Evolutionary conservation across 2,113 vertebrate species (phyloP).

Genomic region (Tympanuchus pallidicinctus): DNA sequence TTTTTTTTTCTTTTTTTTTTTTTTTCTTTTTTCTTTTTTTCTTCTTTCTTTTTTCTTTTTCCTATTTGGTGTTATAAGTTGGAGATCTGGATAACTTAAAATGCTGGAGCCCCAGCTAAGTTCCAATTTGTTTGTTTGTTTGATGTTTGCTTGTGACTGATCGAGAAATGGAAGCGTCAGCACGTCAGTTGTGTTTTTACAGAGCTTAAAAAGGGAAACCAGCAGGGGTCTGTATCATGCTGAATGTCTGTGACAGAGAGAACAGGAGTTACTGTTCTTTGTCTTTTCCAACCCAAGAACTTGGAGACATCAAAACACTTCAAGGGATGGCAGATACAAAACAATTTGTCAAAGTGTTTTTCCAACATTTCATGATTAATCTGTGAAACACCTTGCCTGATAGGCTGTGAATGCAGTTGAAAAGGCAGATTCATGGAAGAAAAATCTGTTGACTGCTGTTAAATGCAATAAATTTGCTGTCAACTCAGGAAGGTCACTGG

Average conservation of each 20-base stretch:
- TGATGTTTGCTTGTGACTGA: background rate
- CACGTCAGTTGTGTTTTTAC: background rate
- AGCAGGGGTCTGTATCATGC: background rate
- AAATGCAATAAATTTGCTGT: background rate
- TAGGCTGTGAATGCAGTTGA: background rate
- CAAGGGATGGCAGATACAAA: background rate
- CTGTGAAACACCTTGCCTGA: background rate
- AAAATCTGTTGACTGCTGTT: background rate
- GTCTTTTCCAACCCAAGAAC: background rate
- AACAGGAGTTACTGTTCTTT: background rate
- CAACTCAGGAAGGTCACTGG: background rate
- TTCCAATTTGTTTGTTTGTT: background rate
- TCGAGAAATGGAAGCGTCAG: background rate
- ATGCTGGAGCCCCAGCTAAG: background rate
- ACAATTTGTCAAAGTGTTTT: background rate
- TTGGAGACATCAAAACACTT: background rate
- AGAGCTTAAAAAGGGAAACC: background rate
- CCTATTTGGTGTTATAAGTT: accelerated
- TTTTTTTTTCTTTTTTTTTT: too few relatives aligned
- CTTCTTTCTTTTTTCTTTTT: too few relatives aligned
- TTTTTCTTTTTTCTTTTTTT: too few relatives aligned
- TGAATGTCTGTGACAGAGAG: background rate
- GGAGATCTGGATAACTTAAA: background rate
- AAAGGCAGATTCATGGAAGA: background rate
- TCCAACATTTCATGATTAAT: background rate